A percentile compares a stretch with the other conserved stretches of the same genome.
These are phyloP conservation scores for Tragelaphus buxtoni DNA, from an alignment of 2,113 vertebrate genomes.

Conservation along the genomic window DNA sequence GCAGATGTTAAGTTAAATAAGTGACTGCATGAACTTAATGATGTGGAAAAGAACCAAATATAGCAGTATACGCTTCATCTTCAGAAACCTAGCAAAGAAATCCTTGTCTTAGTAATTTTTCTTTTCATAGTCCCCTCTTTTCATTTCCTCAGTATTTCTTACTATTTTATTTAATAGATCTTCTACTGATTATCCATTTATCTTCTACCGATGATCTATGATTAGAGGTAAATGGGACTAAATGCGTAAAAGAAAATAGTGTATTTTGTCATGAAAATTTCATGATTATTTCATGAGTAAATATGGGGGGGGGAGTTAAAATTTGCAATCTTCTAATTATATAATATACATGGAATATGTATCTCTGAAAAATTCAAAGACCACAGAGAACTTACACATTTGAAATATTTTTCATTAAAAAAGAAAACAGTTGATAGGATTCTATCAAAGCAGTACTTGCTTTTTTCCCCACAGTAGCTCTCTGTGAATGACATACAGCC, in stretches of 20 bases:
- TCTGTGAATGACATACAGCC: neutral
- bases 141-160: neutral
- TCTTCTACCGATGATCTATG: neutral
- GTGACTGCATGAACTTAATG: neutral
- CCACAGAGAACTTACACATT: neutral
- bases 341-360: neutral
- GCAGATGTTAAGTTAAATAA: neutral
- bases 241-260: neutral
- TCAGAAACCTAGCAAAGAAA: neutral
- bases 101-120: neutral
- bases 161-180: neutral
- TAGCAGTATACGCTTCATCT: neutral
- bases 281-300: neutral
- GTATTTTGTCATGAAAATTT: neutral
- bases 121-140: neutral
- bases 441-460: neutral
- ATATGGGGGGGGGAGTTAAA: neutral
- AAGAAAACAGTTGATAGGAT: neutral
- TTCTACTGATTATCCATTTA: neutral
- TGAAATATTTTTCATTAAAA: neutral
- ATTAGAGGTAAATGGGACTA: neutral
- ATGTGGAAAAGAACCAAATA: neutral
- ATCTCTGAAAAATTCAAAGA: neutral
- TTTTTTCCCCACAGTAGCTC: neutral
- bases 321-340: neutral